Conservation (phyloP, 2,888 invertebrate genomes). For the Oxycera nigricornis region DNA sequence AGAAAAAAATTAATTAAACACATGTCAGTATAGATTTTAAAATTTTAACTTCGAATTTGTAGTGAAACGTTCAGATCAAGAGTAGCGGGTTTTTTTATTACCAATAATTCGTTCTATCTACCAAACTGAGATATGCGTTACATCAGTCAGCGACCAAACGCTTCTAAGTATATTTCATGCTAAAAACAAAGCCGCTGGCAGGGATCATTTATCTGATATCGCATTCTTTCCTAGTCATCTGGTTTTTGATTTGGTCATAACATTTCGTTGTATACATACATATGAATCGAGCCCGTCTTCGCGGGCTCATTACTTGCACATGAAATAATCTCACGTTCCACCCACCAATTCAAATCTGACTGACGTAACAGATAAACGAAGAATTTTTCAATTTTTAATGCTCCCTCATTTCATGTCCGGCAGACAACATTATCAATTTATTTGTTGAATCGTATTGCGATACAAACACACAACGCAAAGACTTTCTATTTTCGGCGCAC, state of each 20-base stretch:
- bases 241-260: not conserved
- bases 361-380: not conserved
- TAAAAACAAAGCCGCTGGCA: not conserved
- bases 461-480: no score
- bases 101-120: no score
- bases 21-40: not conserved
- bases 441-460: no score
- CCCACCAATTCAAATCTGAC: not conserved
- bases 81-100: no score
- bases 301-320: not conserved
- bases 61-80: not conserved
- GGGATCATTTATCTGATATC: not conserved
- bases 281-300: not conserved
- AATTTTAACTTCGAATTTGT: not conserved
- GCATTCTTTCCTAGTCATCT: not conserved
- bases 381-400: no score
- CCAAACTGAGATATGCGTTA: no score
- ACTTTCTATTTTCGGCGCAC: no score
- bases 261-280: not conserved
- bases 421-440: no score
- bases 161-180: not conserved
- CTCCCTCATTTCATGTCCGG: no score
- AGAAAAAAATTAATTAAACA: slow-evolving; percentile 2
- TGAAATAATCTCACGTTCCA: not conserved
- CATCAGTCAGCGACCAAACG: not conserved